Conservation (phyloP, 2,113 vertebrate species). For the Ailuropoda melanoleuca region DNA sequence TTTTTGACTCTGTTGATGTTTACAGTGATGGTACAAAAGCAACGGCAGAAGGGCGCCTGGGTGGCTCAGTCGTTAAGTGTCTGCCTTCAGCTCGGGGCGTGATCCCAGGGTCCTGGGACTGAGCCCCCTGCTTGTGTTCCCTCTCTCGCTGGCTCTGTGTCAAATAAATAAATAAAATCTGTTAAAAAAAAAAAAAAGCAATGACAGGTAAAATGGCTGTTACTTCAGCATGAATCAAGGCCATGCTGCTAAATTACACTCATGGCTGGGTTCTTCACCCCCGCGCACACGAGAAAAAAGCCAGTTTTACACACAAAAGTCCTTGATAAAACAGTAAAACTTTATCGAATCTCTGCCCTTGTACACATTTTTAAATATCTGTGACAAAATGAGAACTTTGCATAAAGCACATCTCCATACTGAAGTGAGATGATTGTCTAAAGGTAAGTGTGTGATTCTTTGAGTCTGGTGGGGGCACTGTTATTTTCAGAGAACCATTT, state of each 20-base stretch:
- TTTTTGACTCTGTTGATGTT: conserved; percentile 15
- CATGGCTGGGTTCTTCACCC: background rate
- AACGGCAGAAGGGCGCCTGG: background rate
- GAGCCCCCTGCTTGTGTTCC: no score
- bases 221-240: background rate
- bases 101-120: no score
- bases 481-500: background rate
- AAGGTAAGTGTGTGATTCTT: background rate
- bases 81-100: no score
- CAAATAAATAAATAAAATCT: no score
- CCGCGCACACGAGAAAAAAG: background rate
- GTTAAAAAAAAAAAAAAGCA: background rate
- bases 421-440: background rate
- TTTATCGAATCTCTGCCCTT: background rate
- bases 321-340: background rate
- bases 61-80: no score
- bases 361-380: background rate
- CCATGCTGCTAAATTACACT: background rate
- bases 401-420: background rate
- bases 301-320: background rate
- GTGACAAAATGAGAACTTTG: background rate
- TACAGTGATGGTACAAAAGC: background rate
- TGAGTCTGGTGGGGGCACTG: background rate
- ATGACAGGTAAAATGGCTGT: background rate
- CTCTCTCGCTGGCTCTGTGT: no score